Evolutionary conservation across 2,797 vertebrate genomes (phyloP).

Genomic region (Ctenopoma multispine): DNA sequence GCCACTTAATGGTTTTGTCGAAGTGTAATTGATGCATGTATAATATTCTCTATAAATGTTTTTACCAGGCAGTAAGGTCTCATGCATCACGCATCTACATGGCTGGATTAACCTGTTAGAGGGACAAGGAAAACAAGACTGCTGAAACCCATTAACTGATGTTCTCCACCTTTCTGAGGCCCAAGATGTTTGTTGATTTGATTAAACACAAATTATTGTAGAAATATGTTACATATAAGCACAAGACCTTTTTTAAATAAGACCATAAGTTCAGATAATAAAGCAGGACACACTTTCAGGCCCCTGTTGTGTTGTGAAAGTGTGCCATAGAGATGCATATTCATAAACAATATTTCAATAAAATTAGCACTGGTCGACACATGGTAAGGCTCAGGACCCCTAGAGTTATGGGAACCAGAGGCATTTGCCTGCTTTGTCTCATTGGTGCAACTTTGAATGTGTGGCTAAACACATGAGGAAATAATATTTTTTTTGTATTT

Average conservation of each 20-base stretch:
- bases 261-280: constrained; percentile 3
- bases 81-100: not conserved
- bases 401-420: not conserved
- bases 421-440: not conserved
- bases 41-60: not conserved
- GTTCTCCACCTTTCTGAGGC: not conserved
- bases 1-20: not conserved
- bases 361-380: constrained; percentile 10
- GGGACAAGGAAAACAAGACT: not conserved
- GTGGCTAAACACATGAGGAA: not conserved
- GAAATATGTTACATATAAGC: constrained; percentile 3
- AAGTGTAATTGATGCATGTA: not conserved
- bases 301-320: not conserved
- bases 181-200: constrained; percentile 1
- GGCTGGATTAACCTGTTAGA: not conserved
- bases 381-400: not conserved
- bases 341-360: constrained; percentile 4
- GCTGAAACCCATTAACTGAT: not conserved
- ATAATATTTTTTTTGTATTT: not conserved
- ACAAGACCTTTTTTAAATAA: not conserved
- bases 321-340: not conserved
- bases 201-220: constrained; percentile 8
- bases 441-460: not conserved
- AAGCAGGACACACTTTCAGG: not conserved
- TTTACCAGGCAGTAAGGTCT: not conserved